Percentiles rank a stretch among this genome's conserved stretches.
Conservation (phyloP, 1,140 invertebrate genomes). For the Drosophila punjabiensis region DNA sequence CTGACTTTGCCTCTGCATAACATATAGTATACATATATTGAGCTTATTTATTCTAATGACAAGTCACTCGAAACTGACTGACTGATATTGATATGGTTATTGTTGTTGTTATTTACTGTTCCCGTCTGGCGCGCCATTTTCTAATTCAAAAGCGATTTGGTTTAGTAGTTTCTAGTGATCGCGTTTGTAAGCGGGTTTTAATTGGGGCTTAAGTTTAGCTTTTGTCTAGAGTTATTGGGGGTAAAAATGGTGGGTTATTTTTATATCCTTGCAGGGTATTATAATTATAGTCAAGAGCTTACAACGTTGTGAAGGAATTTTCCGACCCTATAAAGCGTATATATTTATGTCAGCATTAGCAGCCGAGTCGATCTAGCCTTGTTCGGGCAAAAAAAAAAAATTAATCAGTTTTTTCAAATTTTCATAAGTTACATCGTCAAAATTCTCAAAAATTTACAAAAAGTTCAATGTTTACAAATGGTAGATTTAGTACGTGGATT, state of each 20-base stretch:
- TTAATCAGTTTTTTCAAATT: no score
- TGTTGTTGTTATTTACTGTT: constrained; percentile 42
- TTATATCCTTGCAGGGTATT: not conserved
- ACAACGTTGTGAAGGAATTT: no score
- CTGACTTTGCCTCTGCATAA: constrained; percentile 27
- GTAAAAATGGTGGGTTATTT: not conserved
- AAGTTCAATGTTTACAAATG: no score
- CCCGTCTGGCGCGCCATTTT: constrained; percentile 55
- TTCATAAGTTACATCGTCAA: no score
- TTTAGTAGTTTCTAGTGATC: constrained; percentile 22
- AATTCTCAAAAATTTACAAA: no score
- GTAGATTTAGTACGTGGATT: no score
- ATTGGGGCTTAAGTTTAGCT: constrained; percentile 13
- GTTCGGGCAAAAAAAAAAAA: no score
- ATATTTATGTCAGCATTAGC: no score
- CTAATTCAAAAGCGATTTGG: constrained; percentile 34
- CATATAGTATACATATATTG: constrained; percentile 8
- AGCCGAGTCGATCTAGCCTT: no score
- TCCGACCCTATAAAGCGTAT: no score
- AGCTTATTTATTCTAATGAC: constrained; percentile 64
- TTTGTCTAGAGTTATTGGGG: not conserved
- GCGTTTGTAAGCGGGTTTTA: constrained; percentile 22
- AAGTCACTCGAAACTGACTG: constrained; percentile 61
- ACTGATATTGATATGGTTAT: constrained; percentile 58
- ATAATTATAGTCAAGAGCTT: no score